phyloP scores from a whole-genome alignment of 2,888 invertebrate species.

The Cerceris rybyensis region DNA sequence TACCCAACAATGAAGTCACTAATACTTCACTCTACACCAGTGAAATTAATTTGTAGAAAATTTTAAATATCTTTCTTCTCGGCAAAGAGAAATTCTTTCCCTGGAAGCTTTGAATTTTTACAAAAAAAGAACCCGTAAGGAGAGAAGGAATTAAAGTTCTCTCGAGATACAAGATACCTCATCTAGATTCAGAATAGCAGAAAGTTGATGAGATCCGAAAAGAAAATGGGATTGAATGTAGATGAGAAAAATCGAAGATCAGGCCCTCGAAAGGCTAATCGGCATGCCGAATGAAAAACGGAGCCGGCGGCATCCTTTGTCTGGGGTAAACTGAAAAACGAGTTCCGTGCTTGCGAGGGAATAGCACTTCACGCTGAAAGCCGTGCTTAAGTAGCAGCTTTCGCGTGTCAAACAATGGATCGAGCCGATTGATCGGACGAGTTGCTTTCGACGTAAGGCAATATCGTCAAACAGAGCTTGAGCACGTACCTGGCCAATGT shows the following conservation, averaged over 20 bases:
- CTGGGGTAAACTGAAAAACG: slow-evolving; percentile 49
- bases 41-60: no score
- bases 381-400: slow-evolving; percentile 62
- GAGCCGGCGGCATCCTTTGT: slow-evolving; percentile 24
- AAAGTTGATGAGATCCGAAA: background rate
- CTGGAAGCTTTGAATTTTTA: no score
- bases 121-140: no score
- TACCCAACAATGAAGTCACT: no score
- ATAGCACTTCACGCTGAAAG: slow-evolving; percentile 49
- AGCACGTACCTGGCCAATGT: slow-evolving; percentile 57
- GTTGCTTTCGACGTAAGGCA: slow-evolving; percentile 60
- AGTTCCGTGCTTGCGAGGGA: slow-evolving; percentile 39
- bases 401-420: slow-evolving; percentile 61
- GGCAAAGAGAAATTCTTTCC: no score
- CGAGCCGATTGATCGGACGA: slow-evolving; percentile 59
- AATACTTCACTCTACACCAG: no score
- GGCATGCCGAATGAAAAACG: slow-evolving; percentile 31
- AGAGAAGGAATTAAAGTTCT: no score
- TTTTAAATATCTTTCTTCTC: no score
- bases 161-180: background rate
- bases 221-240: background rate
- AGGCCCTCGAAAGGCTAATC: slow-evolving; percentile 28
- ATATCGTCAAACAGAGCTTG: slow-evolving; percentile 56
- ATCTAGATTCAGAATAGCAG: background rate
- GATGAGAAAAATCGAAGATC: slow-evolving; percentile 4